Conservation (phyloP, 1,140 invertebrate genomes). For the Globodera ellingtonae region DNA sequence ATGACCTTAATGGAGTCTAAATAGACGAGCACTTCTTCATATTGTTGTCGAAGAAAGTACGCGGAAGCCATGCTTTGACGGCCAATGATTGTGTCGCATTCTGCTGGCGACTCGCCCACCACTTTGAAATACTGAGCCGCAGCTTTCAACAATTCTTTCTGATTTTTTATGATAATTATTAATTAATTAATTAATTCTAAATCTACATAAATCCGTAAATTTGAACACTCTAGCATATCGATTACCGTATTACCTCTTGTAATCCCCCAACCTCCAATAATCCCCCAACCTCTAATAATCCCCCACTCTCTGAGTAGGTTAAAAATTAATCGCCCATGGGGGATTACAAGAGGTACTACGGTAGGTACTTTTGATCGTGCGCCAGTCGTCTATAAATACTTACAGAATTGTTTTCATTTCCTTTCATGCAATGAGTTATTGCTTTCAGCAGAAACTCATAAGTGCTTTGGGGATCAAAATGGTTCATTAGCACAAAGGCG, state of each 20-base stretch:
- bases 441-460: slow-evolving; percentile 96
- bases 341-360: too few species aligned
- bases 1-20: slow-evolving; percentile 85
- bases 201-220: too few species aligned
- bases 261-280: too few species aligned
- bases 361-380: not conserved
- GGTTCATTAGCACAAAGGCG: slow-evolving; percentile 86
- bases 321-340: too few species aligned
- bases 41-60: slow-evolving; percentile 89
- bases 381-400: not conserved
- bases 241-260: too few species aligned
- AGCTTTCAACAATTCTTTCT: slow-evolving; percentile 85
- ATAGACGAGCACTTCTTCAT: slow-evolving; percentile 92
- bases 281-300: too few species aligned
- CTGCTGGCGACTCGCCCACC: slow-evolving; percentile 89
- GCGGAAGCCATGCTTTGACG: slow-evolving; percentile 95
- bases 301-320: too few species aligned
- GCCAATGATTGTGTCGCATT: slow-evolving; percentile 78
- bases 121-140: slow-evolving; percentile 94
- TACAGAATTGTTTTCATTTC: slow-evolving; percentile 87
- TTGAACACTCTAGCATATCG: too few species aligned
- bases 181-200: not conserved
- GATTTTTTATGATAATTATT: slow-evolving; percentile 3
- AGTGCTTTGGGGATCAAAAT: slow-evolving; percentile 86
- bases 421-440: slow-evolving; percentile 88